A percentile compares a stretch with the other conserved stretches of the same genome.
Conservation (phyloP, 2,113 vertebrate genomes). For the Toxostoma redivivum region DNA sequence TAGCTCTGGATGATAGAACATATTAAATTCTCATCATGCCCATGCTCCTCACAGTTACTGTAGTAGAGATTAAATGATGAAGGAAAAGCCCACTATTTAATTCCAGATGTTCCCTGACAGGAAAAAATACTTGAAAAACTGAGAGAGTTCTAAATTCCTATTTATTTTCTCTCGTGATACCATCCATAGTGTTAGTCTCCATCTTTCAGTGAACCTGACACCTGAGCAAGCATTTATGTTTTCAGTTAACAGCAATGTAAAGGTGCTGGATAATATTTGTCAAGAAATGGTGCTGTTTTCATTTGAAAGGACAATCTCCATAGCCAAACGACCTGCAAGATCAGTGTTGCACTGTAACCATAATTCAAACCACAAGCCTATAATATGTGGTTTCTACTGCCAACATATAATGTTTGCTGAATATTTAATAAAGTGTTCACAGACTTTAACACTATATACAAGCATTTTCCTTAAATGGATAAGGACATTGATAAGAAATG, state of each 20-base stretch:
- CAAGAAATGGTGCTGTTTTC: conserved; percentile 38
- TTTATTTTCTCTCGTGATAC: neutral
- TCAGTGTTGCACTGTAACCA: neutral
- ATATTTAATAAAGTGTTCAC: conserved; percentile 44
- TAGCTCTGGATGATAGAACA: neutral
- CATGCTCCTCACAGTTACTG: neutral
- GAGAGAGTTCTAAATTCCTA: neutral
- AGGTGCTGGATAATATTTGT: conserved; percentile 44
- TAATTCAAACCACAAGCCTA: conserved; percentile 47
- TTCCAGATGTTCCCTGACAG: neutral
- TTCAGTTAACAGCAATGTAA: conserved; percentile 45
- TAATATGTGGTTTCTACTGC: neutral
- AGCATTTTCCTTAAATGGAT: neutral
- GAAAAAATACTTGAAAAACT: neutral
- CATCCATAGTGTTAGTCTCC: neutral
- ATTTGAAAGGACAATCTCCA: conserved; percentile 34
- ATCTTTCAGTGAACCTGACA: neutral
- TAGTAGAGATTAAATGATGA: neutral
- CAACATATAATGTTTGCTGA: conserved; percentile 23
- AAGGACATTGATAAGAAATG: neutral
- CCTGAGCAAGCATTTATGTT: conserved; percentile 30
- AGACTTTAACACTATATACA: conserved; percentile 2
- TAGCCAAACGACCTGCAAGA: neutral
- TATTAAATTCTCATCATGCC: conserved; percentile 15
- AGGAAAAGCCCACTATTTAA: neutral